Base-by-base conservation (phyloP, 2,888 invertebrate genomes). In the Acrocera orbiculus region DNA sequence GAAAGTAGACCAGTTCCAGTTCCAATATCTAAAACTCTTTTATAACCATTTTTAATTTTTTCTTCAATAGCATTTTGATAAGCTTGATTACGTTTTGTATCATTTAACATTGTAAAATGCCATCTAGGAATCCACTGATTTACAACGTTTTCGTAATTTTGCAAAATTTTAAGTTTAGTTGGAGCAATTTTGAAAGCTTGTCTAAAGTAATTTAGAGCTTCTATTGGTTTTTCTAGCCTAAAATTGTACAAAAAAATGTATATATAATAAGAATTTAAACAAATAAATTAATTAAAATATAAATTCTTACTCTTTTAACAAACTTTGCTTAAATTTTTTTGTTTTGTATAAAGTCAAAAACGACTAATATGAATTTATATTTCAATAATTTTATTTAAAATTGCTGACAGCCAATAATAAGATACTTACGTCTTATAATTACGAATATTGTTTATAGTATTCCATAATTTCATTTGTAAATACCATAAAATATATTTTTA, bases 81-180 rank as follows among this genome's bases (percentile, higher is more conserved):
- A 1, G 71, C 66, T 35, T 63, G 52, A 57, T 86, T 85, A 27
- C 85, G 63, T 13, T 56, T 51, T 37, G 56, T 61, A 51, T 85
- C 83, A 59, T 85, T 86, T 16, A 85, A 55, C 83, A 85, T 85
- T 37, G 76, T 62, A 53, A 74, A 83, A 54, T 85, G 83, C 83
- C 85, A 85, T 32, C 81, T 60, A 39, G 78, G 76, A 27, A 83
- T 67, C 37, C 77, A 58, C 41, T 71, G 58, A 52, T 76, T 74
- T 46, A 71, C 73, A 1, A 76, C 60, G 40, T 74, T 73, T 16
- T 34, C 36, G 16, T 32, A 26, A 30, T 40, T 42, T 24, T 36
- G 30, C 8, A 38, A 26, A 19, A 40, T 32, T 26, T 29, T 40
- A 25, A 39, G 16, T 13, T 36, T 36, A 10, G n/a, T 32, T 9